Evolutionary conservation across 37 sponge, comb jelly and placozoan species (phyloP).

Genomic region (Aplysina aerophoba): DNA sequence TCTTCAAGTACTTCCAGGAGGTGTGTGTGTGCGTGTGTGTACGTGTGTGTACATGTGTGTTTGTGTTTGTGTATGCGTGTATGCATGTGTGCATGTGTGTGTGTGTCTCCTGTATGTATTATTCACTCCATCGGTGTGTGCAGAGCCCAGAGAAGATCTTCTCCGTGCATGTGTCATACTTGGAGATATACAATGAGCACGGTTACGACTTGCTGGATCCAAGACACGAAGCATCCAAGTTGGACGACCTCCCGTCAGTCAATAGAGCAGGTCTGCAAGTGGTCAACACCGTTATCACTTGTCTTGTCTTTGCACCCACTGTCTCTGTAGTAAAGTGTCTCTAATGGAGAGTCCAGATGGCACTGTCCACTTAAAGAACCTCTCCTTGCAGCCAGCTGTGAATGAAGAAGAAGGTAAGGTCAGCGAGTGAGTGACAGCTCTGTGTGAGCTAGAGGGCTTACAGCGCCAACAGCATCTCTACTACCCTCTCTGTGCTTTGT

Average conservation of each 20-base stretch:
- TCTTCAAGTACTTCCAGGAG: conserved; percentile 87
- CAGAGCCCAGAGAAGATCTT: conserved; percentile 75
- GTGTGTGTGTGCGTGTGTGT: conserved; percentile 39
- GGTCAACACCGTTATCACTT: not conserved
- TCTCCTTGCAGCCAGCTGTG: conserved; percentile 87
- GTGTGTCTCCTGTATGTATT: not conserved
- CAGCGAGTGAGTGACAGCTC: no score
- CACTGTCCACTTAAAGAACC: conserved; percentile 81
- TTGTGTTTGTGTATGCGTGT: conserved; percentile 36
- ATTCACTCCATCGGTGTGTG: no score
- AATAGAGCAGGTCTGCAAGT: not conserved
- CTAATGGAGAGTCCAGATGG: conserved; percentile 85
- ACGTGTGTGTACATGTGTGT: conserved; percentile 35
- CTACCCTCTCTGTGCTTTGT: not conserved
- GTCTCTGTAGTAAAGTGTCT: conserved; percentile 61
- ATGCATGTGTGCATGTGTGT: not conserved
- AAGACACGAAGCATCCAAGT: conserved; percentile 83
- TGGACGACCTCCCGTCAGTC: conserved; percentile 91
- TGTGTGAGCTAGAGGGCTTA: not conserved
- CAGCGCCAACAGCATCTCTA: no score
- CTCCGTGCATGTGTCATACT: conserved; percentile 93
- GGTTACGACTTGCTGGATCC: conserved; percentile 97
- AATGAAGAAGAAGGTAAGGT: conserved; percentile 93
- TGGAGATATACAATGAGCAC: conserved; percentile 97
- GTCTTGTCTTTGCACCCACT: not conserved